Conservation (phyloP, 1,140 invertebrate species). For the Lethrus apterus region DNA sequence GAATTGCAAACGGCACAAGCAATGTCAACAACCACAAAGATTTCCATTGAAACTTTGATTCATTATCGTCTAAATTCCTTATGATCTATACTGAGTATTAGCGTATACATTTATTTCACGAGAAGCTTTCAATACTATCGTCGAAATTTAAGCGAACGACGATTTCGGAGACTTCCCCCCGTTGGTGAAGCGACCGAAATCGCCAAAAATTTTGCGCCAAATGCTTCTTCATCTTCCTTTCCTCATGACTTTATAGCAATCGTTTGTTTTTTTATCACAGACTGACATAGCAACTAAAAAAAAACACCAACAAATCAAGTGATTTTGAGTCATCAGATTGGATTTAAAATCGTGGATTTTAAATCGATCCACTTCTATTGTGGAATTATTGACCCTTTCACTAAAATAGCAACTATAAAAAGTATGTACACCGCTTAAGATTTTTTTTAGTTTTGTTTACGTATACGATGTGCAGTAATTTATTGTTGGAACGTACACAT, state of each 20-base stretch:
- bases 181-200: slow-evolving; percentile 1
- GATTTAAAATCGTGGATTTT: slow-evolving; percentile 8
- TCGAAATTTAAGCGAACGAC: slow-evolving; percentile 16
- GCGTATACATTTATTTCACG: slow-evolving; percentile 27
- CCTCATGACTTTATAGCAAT: slow-evolving; percentile 24
- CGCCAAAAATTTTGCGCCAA: not conserved
- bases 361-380: not conserved
- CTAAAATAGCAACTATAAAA: slow-evolving; percentile 29
- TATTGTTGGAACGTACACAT: slow-evolving; percentile 17
- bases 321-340: slow-evolving; percentile 2
- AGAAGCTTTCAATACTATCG: slow-evolving; percentile 23
- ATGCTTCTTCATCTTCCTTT: slow-evolving; percentile 17
- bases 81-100: slow-evolving; percentile 25
- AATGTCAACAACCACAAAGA: slow-evolving; percentile 17
- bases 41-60: slow-evolving; percentile 14
- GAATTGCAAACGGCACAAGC: slow-evolving; percentile 4
- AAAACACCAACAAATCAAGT: slow-evolving; percentile 22
- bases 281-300: slow-evolving; percentile 37
- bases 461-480: slow-evolving; percentile 22
- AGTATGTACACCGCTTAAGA: slow-evolving; percentile 25
- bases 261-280: slow-evolving; percentile 36
- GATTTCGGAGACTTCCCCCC: not conserved
- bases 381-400: slow-evolving; percentile 10
- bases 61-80: slow-evolving; percentile 12
- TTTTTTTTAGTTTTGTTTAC: no score